These are phyloP conservation scores for Pantala flavescens DNA, from an alignment of 1,140 invertebrate genomes.

Conservation along the genomic window DNA sequence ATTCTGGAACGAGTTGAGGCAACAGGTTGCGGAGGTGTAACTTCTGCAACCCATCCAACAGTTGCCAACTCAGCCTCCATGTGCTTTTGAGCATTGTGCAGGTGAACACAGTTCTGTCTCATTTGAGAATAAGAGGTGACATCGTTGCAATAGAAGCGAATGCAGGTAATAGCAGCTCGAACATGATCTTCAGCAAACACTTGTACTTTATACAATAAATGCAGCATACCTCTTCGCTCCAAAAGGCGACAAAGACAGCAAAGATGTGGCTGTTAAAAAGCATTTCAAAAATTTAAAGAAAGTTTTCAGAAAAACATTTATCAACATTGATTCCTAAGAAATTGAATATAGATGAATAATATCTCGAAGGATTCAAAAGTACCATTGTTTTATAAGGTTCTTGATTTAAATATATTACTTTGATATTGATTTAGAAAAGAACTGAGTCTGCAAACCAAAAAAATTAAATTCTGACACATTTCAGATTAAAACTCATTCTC, in stretches of 20 bases:
- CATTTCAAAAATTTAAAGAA: neutral
- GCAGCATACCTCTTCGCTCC: slow-evolving; percentile 48
- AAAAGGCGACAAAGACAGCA: slow-evolving; percentile 52
- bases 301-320: no score
- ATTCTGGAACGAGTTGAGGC: no score
- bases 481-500: no score
- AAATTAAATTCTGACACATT: no score
- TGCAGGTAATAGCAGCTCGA: slow-evolving; percentile 61
- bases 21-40: neutral
- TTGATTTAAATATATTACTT: no score
- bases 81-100: slow-evolving; percentile 51
- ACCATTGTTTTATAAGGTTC: no score
- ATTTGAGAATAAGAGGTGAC: slow-evolving; percentile 45
- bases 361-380: no score
- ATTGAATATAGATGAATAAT: no score
- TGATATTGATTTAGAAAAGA: no score
- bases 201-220: slow-evolving; percentile 58
- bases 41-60: neutral
- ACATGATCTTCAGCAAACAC: slow-evolving; percentile 54
- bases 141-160: slow-evolving; percentile 51
- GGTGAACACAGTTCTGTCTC: slow-evolving; percentile 38
- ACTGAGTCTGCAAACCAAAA: no score
- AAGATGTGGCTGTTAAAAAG: slow-evolving; percentile 36
- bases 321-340: no score
- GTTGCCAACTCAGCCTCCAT: slow-evolving; percentile 35